These are phyloP conservation scores for Lepidurus packardi DNA, from an alignment of 1,140 invertebrate genomes.

Conservation along the genomic window DNA sequence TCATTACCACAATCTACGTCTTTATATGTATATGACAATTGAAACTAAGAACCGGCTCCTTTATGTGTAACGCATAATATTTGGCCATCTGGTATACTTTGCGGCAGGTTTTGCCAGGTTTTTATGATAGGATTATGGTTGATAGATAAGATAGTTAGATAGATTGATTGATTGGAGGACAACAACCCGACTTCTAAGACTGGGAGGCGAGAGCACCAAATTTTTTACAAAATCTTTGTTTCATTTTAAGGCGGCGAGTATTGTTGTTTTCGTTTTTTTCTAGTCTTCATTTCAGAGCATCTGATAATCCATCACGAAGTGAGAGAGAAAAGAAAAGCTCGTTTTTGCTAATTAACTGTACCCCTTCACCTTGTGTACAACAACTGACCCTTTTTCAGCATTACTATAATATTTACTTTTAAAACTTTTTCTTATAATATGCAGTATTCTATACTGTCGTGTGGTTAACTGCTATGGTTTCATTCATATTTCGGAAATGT, in stretches of 20 bases:
- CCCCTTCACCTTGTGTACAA: slow-evolving; percentile 2
- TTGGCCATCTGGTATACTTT: neutral
- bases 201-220: neutral
- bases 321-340: neutral
- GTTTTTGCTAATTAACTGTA: slow-evolving; percentile 6
- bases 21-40: neutral
- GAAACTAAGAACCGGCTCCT: neutral
- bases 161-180: neutral
- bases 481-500: neutral
- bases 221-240: neutral
- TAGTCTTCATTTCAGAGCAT: slow-evolving; percentile 19
- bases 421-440: neutral
- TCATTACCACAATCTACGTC: neutral
- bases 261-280: neutral
- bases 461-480: slow-evolving; percentile 4
- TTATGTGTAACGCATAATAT: slow-evolving; percentile 19
- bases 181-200: neutral
- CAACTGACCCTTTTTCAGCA: neutral
- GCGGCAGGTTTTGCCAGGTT: neutral
- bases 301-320: slow-evolving; percentile 21
- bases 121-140: too few relatives aligned
- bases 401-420: neutral
- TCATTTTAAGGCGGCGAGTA: neutral
- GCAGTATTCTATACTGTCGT: slow-evolving; percentile 9
- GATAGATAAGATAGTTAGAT: neutral